phyloP scores from a whole-genome alignment of 1,140 invertebrate species.

The Neodiprion fabricii region DNA sequence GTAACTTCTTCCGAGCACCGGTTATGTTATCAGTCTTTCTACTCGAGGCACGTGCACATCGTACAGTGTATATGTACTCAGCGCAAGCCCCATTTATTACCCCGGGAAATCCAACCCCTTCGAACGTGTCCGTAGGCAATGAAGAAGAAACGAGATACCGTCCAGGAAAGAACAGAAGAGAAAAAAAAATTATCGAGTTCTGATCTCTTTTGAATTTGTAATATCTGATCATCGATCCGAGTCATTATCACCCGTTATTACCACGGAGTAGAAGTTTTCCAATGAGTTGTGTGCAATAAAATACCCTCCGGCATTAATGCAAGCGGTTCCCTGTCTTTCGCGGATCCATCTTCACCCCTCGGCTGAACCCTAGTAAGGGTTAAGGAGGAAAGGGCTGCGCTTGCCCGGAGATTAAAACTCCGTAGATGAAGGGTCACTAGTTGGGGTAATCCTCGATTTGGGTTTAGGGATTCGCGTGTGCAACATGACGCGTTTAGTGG shows the following conservation, averaged over 20 bases:
- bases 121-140: neutral
- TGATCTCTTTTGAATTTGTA: conserved; percentile 2
- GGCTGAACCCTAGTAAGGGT: conserved; percentile 27
- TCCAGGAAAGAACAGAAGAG: too few relatives aligned
- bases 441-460: conserved; percentile 3
- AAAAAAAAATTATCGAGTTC: neutral
- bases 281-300: conserved; percentile 1
- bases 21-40: too few relatives aligned
- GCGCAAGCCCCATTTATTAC: neutral
- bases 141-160: neutral
- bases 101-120: neutral
- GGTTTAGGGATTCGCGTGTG: conserved; percentile 11
- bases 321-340: conserved; percentile 37
- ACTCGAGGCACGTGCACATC: too few relatives aligned
- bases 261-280: neutral
- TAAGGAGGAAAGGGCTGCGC: conserved; percentile 28
- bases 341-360: conserved; percentile 24
- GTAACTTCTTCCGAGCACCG: too few relatives aligned
- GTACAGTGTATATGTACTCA: too few relatives aligned
- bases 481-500: conserved; percentile 31
- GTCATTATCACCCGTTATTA: neutral
- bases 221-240: neutral
- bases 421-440: conserved; percentile 32
- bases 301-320: conserved; percentile 39
- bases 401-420: conserved; percentile 39